Base-by-base conservation (phyloP, 2,888 invertebrate genomes). In the Gastrophysa polygoni region DNA sequence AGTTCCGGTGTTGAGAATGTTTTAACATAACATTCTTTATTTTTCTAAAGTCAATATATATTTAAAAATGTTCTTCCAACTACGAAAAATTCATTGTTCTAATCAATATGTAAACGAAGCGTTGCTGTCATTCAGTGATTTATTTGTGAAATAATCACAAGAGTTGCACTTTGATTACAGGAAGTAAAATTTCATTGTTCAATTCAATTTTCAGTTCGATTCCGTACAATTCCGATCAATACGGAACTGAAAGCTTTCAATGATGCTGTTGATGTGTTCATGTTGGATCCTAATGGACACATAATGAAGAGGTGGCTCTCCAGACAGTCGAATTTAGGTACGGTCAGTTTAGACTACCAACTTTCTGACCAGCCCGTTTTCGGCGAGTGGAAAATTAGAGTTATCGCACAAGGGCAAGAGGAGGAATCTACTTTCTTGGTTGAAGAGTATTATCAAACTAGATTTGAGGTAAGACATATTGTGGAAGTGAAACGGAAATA, bases 281-380 rank as follows among this genome's bases (percentile, higher is more conserved):
- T 97, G 84, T 81, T 95, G 71, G 96, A 97, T 82, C 96, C 97
- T 0, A 89, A 90, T 71, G 87, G 92, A 2, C 90, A 93, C 61
- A 91, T 96, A 68, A 90, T 97, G 84, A 89, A 95, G 79, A 85
- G 97, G 57, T 98, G 97, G 97, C 85, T 97, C 0, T 96, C 96
- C 0, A 85, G 95, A 78, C 95, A 95, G 86, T 93, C 93, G 20
- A 95, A 95, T 83, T 86, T 92, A 79, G 96, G 97, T 52, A 93
- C 96, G 6, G 95, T 97, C n/a, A 96, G 95, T 68, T 84, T 97
- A 68, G 89, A 91, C 56, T 97, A 97, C 82, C 91, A 90, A 75
- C 83, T 98, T 57, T 93, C 96, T 0, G 94, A 95, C 80, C 96
- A 96, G 78, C 96, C 96, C 0, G 87, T 91, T 47, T 96, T 90